Percentiles rank a stretch among this genome's conserved stretches.
Evolutionary conservation across 2,888 invertebrate genomes (phyloP).

Genomic region (Apotomis betuletana): DNA sequence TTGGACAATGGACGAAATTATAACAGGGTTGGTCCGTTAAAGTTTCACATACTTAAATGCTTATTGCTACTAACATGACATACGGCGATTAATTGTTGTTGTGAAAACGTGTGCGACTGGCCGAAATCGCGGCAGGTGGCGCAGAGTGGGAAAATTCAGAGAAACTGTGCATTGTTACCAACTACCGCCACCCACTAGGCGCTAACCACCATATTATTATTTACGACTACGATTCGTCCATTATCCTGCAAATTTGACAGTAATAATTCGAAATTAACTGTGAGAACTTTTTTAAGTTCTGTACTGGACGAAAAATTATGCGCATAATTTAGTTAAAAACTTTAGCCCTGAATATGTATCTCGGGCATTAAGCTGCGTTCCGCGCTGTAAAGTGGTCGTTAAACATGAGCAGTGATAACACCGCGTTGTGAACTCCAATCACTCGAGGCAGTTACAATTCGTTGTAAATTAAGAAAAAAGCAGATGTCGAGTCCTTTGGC

Average conservation of each 20-base stretch:
- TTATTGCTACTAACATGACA: constrained; percentile 76
- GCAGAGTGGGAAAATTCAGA: constrained; percentile 51
- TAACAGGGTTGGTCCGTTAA: constrained; percentile 76
- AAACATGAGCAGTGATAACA: constrained; percentile 48
- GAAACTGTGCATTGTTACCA: constrained; percentile 42
- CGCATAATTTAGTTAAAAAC: constrained; percentile 17
- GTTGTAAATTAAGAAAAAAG: constrained; percentile 76
- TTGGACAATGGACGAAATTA: constrained; percentile 82
- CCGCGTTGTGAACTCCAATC: constrained; percentile 60
- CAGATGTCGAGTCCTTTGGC: constrained; percentile 74
- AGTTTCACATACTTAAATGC: constrained; percentile 80
- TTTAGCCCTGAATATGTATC: constrained; percentile 33
- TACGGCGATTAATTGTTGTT: constrained; percentile 76
- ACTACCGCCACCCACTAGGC: constrained; percentile 25
- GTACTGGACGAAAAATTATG: constrained; percentile 15
- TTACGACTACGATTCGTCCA: constrained; percentile 25
- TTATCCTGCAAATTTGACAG: constrained; percentile 39
- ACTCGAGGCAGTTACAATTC: constrained; percentile 69
- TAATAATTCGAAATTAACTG: constrained; percentile 35
- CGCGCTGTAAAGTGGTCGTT: constrained; percentile 55
- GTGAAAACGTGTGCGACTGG: constrained; percentile 58
- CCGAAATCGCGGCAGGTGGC: constrained; percentile 52
- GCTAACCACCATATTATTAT: constrained; percentile 30
- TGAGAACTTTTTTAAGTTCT: constrained; percentile 26
- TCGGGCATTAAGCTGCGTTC: constrained; percentile 50